Base-by-base conservation (phyloP, 1,140 invertebrate species). In the Aphelenchoides fujianensis region DNA sequence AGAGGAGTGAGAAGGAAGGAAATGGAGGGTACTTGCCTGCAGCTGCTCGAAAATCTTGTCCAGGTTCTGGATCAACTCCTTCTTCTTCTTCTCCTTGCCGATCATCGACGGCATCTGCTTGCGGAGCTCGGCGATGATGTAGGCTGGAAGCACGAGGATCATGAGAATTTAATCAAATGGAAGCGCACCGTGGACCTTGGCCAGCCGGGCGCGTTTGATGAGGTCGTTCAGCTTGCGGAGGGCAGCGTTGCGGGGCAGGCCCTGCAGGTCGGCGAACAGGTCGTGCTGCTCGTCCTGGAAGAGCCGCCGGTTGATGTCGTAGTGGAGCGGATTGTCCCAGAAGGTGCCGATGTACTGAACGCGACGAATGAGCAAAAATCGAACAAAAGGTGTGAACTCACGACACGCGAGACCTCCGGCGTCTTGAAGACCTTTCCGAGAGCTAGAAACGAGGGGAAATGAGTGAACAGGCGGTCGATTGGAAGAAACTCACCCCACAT, bases 221-320 rank as follows among this genome's bases (percentile, higher is more conserved):
- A 98, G 89, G 87, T 98, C 95, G 85, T 97, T 98, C 0, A 98
- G 87, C 87, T 98, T 98, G 75, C 95, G 88, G 64, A 97, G 87
- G 1, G 94, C 93, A 3, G 94, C 93, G 88, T 97, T 97, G 81
- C 91, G 88, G 0, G 95, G 95, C 62, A 98, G 87, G 27, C 91
- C 92, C 85, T 95, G 93, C 82, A 97, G 89, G 83, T 97, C 95
- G 81, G 89, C 89, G 85, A 97, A 97, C 41, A 98, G 88, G 87
- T 97, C 95, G 83, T 95, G 92, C 86, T 97, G 93, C 88, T 98
- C 95, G 74, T 95, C 91, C 87, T 96, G 93, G 86, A 97, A 97
- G 28, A 97, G 87, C 73, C 88, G 85, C 72, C 88, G 83, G 75
- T 89, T 89, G 66, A 85, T 82, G 81, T 89, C 94, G 85, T 93